These are phyloP conservation scores for Stichopus horrens DNA, from an alignment of 53 echinoderm and acorn worm genomes.

Conservation along the genomic window DNA sequence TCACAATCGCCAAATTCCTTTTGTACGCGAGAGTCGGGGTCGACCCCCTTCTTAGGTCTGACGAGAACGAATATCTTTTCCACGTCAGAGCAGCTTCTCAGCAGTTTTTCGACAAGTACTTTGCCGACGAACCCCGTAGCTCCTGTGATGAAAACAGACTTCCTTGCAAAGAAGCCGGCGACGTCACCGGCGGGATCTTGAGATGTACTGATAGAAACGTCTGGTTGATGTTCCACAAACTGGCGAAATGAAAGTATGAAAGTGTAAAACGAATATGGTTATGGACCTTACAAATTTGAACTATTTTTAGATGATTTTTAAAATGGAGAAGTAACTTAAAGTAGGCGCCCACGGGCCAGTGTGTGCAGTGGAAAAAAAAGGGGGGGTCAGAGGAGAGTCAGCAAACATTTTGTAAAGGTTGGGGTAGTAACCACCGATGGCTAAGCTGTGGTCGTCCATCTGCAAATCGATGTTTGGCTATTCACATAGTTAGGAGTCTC, in stretches of 20 bases:
- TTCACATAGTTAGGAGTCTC: too few relatives aligned
- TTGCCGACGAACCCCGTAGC: slow-evolving; percentile 92
- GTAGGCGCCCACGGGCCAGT: too few relatives aligned
- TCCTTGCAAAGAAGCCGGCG: slow-evolving; percentile 71
- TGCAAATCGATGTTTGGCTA: too few relatives aligned
- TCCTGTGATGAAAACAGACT: slow-evolving; percentile 80
- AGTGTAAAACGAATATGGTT: too few relatives aligned
- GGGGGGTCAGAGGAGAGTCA: too few relatives aligned
- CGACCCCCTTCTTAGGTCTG: slow-evolving; percentile 75
- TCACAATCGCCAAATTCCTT: slow-evolving; percentile 40
- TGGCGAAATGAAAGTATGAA: background rate
- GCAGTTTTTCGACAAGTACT: slow-evolving; percentile 85
- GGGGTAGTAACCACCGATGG: too few relatives aligned
- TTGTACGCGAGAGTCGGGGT: background rate
- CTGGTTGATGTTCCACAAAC: background rate
- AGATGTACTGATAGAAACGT: background rate
- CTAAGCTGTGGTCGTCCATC: too few relatives aligned
- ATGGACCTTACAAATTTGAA: too few relatives aligned
- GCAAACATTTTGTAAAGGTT: too few relatives aligned
- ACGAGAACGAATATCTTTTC: slow-evolving; percentile 71
- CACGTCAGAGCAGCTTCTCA: slow-evolving; percentile 75
- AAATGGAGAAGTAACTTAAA: too few relatives aligned
- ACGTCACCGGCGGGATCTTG: slow-evolving; percentile 20
- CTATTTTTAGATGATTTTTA: too few relatives aligned
- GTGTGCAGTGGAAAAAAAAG: too few relatives aligned